Evolutionary conservation across 2,113 vertebrate genomes (phyloP).

Genomic region (Actenoides hombroni): DNA sequence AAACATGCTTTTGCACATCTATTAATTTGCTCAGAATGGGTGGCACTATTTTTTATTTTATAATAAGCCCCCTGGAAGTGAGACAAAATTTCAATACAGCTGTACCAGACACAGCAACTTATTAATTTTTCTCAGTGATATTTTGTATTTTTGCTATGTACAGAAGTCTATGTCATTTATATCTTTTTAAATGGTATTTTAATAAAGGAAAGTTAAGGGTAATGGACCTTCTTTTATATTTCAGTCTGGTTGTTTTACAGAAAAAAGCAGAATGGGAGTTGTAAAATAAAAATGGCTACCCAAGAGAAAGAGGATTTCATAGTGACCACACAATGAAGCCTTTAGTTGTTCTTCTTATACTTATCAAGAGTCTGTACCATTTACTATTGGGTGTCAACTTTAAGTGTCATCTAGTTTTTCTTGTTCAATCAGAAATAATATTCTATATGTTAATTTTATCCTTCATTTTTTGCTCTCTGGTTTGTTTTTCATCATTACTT

Average conservation of each 20-base stretch:
- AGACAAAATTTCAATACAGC: not conserved
- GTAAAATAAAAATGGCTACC: not conserved
- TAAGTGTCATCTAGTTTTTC: not conserved
- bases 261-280: not conserved
- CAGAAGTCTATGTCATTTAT: not conserved
- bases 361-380: not conserved
- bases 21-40: not conserved
- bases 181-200: not conserved
- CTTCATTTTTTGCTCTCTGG: constrained; percentile 17
- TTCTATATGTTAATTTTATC: constrained; percentile 51
- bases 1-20: not conserved
- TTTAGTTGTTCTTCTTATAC: not conserved
- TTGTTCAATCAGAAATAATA: constrained; percentile 29
- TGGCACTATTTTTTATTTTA: not conserved
- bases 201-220: not conserved
- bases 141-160: not conserved
- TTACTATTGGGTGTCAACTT: not conserved
- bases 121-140: not conserved
- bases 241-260: not conserved
- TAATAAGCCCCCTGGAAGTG: not conserved
- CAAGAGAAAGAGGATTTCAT: not conserved
- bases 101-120: not conserved
- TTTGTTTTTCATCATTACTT: constrained; percentile 62
- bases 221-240: not conserved
- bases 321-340: not conserved